phyloP scores from a whole-genome alignment of 2,113 vertebrate species.

The Plotosus lineatus region DNA sequence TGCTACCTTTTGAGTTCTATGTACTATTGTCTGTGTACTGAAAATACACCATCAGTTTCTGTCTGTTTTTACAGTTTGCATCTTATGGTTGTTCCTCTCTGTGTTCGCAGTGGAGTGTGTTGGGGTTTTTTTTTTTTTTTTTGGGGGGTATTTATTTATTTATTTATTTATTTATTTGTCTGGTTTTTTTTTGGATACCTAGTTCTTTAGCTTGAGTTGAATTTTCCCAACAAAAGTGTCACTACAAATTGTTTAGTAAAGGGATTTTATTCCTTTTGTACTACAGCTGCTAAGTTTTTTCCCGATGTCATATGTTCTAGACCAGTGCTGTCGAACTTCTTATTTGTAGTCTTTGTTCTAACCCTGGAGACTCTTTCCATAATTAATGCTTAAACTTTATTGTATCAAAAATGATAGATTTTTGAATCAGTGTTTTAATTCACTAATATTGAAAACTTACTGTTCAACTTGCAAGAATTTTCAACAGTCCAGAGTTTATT shows the following conservation, averaged over 20 bases:
- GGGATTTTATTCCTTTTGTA: background rate
- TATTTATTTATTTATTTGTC: background rate
- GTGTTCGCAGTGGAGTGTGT: no score
- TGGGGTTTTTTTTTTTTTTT: no score
- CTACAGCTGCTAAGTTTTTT: background rate
- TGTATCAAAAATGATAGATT: no score
- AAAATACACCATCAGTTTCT: background rate
- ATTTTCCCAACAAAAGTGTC: no score
- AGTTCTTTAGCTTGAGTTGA: background rate
- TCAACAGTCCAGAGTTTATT: background rate
- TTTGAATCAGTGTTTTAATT: no score
- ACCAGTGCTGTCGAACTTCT: background rate
- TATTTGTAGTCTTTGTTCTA: background rate
- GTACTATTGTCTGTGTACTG: background rate
- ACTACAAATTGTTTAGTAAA: no score
- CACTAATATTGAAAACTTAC: no score
- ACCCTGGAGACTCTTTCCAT: background rate
- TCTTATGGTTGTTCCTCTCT: background rate
- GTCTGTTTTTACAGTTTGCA: background rate
- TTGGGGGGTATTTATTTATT: no score
- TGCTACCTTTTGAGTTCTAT: background rate
- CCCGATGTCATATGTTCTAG: background rate
- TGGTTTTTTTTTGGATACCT: background rate
- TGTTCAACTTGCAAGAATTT: background rate
- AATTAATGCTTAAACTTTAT: no score